Evolutionary conservation across 2,888 invertebrate species (phyloP).

Genomic region (Coelinius sp.): DNA sequence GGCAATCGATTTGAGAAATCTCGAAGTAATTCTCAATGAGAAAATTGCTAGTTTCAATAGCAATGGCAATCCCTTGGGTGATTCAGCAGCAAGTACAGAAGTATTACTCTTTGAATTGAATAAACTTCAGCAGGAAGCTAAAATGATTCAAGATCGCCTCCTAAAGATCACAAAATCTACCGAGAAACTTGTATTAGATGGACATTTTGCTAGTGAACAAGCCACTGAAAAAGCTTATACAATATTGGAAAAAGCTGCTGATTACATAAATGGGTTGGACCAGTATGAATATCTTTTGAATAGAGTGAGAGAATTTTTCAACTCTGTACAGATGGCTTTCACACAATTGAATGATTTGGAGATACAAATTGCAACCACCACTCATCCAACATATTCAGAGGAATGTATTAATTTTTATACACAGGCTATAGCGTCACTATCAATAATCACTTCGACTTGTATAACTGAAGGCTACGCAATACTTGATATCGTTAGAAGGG

Average conservation of each 20-base stretch:
- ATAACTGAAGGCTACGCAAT: constrained; percentile 82
- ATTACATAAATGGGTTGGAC: constrained; percentile 81
- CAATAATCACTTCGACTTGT: constrained; percentile 78
- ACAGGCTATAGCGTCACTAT: constrained; percentile 77
- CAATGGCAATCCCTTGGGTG: constrained; percentile 78
- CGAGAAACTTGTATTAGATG: constrained; percentile 80
- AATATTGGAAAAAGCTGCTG: constrained; percentile 77
- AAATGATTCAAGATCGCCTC: constrained; percentile 82
- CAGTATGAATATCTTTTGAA: constrained; percentile 78
- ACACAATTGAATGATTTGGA: constrained; percentile 83
- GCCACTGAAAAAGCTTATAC: constrained; percentile 79
- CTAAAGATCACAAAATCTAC: constrained; percentile 84
- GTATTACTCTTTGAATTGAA: constrained; percentile 79
- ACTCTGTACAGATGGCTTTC: constrained; percentile 78
- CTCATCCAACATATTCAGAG: constrained; percentile 77
- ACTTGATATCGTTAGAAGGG: constrained; percentile 78
- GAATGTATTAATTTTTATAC: constrained; percentile 79
- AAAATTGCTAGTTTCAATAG: constrained; percentile 73
- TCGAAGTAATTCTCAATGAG: constrained; percentile 75
- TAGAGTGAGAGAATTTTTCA: constrained; percentile 81
- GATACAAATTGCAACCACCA: constrained; percentile 78
- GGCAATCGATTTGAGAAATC: constrained; percentile 79
- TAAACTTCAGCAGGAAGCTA: constrained; percentile 80
- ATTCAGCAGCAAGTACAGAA: constrained; percentile 80
- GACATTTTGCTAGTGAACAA: constrained; percentile 80